These are phyloP conservation scores for Harpalus rubripes DNA, from an alignment of 2,888 invertebrate genomes.

Conservation along the genomic window DNA sequence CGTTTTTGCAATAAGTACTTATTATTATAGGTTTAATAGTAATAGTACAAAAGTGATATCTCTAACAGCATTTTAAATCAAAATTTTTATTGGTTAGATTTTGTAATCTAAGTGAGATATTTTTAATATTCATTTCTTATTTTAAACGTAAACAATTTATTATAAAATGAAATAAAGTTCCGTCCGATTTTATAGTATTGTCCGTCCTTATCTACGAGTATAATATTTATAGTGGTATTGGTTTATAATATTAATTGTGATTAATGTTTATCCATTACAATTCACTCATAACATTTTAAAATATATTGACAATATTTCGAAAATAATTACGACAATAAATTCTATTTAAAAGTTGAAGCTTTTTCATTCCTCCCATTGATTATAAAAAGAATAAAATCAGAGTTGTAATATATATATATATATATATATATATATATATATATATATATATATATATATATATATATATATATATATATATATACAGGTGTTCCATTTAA, in stretches of 20 bases:
- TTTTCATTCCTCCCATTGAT: too few relatives aligned
- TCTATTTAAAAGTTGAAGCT: slow-evolving; percentile 11
- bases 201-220: slow-evolving; percentile 28
- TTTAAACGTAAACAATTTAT: not conserved
- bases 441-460: too few relatives aligned
- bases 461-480: too few relatives aligned
- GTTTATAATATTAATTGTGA: slow-evolving; percentile 47
- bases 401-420: too few relatives aligned
- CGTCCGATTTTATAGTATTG: slow-evolving; percentile 44
- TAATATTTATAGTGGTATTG: slow-evolving; percentile 38
- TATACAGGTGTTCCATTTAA: too few relatives aligned
- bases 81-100: slow-evolving; percentile 32
- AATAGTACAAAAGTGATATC: slow-evolving; percentile 54
- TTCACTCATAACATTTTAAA: slow-evolving; percentile 41
- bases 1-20: slow-evolving; percentile 42
- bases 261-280: slow-evolving; percentile 27
- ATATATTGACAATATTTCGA: slow-evolving; percentile 53
- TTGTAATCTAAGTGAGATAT: slow-evolving; percentile 26
- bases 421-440: too few relatives aligned
- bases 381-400: too few relatives aligned
- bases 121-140: slow-evolving; percentile 12
- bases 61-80: slow-evolving; percentile 36
- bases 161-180: slow-evolving; percentile 16
- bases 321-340: slow-evolving; percentile 51
- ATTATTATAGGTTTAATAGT: slow-evolving; percentile 24